A percentile compares a stretch with the other conserved stretches of the same genome.
These are phyloP conservation scores for Lingula anatina DNA, from an alignment of 2,888 invertebrate genomes.

Conservation along the genomic window DNA sequence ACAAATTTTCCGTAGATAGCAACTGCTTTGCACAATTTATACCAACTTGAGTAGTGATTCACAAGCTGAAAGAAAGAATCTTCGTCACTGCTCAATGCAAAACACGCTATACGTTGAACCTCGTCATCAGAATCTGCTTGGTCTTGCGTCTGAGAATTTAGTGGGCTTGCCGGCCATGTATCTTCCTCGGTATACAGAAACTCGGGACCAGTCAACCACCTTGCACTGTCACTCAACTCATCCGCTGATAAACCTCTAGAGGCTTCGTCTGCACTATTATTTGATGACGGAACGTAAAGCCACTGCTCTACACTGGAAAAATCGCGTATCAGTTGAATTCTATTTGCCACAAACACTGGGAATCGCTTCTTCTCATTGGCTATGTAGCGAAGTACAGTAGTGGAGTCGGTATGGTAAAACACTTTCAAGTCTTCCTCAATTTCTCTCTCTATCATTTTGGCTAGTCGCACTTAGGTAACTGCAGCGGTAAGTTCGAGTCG, in stretches of 20 bases:
- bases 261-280: neutral
- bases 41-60: neutral
- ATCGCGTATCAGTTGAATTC: neutral
- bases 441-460: neutral
- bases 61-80: neutral
- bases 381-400: neutral
- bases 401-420: neutral
- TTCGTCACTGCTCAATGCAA: neutral
- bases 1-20: too few relatives aligned
- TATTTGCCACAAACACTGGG: neutral
- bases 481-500: slow-evolving; percentile 1
- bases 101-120: neutral
- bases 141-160: neutral
- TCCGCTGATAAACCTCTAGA: neutral
- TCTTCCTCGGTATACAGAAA: neutral
- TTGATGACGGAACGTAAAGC: neutral
- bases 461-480: neutral
- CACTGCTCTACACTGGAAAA: neutral
- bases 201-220: neutral
- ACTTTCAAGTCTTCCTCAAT: neutral
- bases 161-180: neutral
- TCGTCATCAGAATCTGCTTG: neutral
- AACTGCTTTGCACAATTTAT: neutral
- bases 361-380: neutral
- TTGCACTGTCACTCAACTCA: neutral